These are phyloP conservation scores for Stenopsyche tienmushanensis DNA, from an alignment of 1,140 invertebrate genomes.

Conservation along the genomic window DNA sequence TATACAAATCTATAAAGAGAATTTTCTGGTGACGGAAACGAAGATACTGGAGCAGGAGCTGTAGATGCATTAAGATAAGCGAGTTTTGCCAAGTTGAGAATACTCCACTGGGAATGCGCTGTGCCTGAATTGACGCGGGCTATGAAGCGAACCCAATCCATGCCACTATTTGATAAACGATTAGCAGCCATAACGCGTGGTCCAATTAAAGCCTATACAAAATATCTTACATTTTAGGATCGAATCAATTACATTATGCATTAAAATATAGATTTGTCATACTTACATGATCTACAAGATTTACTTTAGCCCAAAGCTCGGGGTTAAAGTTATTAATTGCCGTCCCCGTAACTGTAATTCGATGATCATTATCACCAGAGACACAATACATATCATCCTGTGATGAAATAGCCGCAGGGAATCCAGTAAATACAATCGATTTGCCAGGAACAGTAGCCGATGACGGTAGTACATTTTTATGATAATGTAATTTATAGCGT, in stretches of 20 bases:
- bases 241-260: not conserved
- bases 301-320: constrained; percentile 56
- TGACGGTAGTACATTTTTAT: constrained; percentile 56
- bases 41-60: constrained; percentile 6
- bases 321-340: constrained; percentile 58
- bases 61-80: constrained; percentile 34
- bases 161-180: constrained; percentile 69
- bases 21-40: constrained; percentile 25
- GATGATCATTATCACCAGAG: constrained; percentile 52
- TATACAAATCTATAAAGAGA: constrained; percentile 37
- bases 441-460: constrained; percentile 67
- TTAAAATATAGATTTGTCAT: not conserved
- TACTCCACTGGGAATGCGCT: constrained; percentile 88
- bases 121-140: constrained; percentile 75
- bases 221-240: too few species aligned
- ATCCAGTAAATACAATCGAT: constrained; percentile 79
- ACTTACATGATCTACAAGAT: constrained; percentile 54
- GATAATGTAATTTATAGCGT: constrained; percentile 82
- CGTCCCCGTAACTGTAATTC: constrained; percentile 61
- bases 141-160: constrained; percentile 69
- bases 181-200: constrained; percentile 85
- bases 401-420: constrained; percentile 83
- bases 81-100: constrained; percentile 69
- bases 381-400: constrained; percentile 85
- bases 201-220: constrained; percentile 67